Evolutionary conservation across 2,888 invertebrate genomes (phyloP), one percentile per base, ranked within the genome.

Genomic region (Andrena chrysosceles): DNA sequence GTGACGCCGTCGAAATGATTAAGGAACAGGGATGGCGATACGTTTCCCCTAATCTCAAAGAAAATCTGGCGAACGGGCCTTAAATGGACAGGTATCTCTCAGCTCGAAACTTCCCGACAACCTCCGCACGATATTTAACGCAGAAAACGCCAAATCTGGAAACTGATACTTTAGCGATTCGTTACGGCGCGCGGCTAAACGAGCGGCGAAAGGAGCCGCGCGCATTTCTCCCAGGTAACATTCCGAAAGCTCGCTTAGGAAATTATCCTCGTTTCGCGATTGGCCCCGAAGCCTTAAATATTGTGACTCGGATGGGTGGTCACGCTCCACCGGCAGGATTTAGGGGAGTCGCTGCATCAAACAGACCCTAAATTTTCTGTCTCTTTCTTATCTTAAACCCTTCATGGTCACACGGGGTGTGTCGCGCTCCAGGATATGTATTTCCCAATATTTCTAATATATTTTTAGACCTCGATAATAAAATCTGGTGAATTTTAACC

Each of bases 91-190:
- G 81, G 81, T 80, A 80, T 23, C 33, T 33, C 26, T 1, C 56
- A 56, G 52, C 8, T 20, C n/a, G 33, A 8, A 48, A n/a, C 42
- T 31, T 79, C 16, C 60, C 62, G 7, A 42, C 42, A 31, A 42
- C 60, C 42, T 60, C 70, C 60, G 71, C 71, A 29, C 48, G 81
- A 80, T 80, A 72, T 81, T 81, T 73, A 63, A 72, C 81, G 63
- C 56, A 56, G 72, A 59, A 63, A 68, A 68, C 33, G 49, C 42
- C 31, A 48, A 80, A 80, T 67, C 64, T 62, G 69, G 56, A 75
- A 81, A 67, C 35, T 52, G 73, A 86, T 80, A 56, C 54, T 77
- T 70, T 8, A 31, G 5, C 68, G 62, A 86, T 84, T 81, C 73
- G 86, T 76, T 76, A 78, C 84, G 71, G 20, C 31, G 49, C 16